phyloP scores from a whole-genome alignment of 2,888 invertebrate genomes.

The Hofmannophila pseudospretella region DNA sequence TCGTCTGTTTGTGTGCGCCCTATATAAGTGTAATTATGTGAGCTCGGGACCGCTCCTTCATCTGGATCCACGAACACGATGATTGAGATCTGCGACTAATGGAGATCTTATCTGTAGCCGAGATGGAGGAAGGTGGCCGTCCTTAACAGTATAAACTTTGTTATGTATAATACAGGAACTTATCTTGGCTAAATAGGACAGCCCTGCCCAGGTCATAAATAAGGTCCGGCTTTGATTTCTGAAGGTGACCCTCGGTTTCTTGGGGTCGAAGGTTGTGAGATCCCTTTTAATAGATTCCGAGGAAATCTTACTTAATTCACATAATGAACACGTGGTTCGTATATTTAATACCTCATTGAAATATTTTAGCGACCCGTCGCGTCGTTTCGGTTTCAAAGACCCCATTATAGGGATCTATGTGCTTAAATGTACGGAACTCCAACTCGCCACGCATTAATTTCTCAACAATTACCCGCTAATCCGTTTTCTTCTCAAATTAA shows the following conservation, averaged over 20 bases:
- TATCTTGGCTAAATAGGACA: conserved; percentile 58
- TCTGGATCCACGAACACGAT: conserved; percentile 55
- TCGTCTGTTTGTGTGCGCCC: conserved; percentile 36
- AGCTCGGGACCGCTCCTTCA: conserved; percentile 37
- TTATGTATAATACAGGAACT: conserved; percentile 61
- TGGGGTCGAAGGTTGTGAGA: conserved; percentile 49
- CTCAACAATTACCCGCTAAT: conserved; percentile 54
- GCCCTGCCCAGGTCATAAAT: conserved; percentile 67
- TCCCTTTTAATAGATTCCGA: conserved; percentile 65
- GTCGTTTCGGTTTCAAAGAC: conserved; percentile 15
- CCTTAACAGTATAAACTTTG: conserved; percentile 63
- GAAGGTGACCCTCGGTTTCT: conserved; percentile 62
- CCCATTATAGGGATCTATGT: conserved; percentile 23
- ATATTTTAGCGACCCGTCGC: conserved; percentile 6
- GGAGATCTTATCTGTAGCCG: conserved; percentile 65
- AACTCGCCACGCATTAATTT: conserved; percentile 38
- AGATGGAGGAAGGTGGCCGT: conserved; percentile 62
- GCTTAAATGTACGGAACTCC: conserved; percentile 13
- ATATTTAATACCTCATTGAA: conserved; percentile 33
- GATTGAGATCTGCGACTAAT: conserved; percentile 70
- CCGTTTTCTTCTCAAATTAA: conserved; percentile 64
- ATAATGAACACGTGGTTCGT: conserved; percentile 58
- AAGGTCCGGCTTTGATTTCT: conserved; percentile 70
- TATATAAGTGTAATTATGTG: conserved; percentile 55
- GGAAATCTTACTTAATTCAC: conserved; percentile 62